These are phyloP conservation scores for Athene cunicularia DNA, from an alignment of 2,113 vertebrate genomes.

Conservation along the genomic window DNA sequence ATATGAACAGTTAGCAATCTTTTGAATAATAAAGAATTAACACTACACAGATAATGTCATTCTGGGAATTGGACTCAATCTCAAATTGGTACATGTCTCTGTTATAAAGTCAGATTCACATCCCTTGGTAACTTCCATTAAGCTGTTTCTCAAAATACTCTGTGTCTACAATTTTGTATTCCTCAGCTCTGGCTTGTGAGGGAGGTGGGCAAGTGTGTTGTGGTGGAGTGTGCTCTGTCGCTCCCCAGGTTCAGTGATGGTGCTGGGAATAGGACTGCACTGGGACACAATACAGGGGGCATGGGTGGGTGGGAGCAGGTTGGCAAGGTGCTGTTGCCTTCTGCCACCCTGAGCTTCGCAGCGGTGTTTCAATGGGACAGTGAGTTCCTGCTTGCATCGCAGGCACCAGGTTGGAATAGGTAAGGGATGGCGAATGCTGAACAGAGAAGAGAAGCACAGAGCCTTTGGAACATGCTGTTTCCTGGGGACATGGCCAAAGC, in stretches of 20 bases:
- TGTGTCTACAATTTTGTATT: neutral
- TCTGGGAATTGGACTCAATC: conserved; percentile 55
- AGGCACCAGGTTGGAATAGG: neutral
- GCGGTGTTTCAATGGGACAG: rapidly evolving
- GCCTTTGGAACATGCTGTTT: neutral
- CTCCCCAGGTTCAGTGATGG: neutral
- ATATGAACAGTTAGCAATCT: conserved; percentile 70
- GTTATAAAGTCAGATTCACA: conserved; percentile 22
- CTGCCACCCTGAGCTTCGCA: neutral
- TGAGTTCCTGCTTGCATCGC: rapidly evolving
- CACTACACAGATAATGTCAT: conserved; percentile 64
- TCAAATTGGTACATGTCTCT: conserved; percentile 56
- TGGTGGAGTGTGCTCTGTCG: neutral
- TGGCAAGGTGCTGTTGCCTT: neutral
- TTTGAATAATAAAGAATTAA: conserved; percentile 77
- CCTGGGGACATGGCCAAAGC: neutral
- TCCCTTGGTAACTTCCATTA: conserved; percentile 46
- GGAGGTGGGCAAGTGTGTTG: neutral
- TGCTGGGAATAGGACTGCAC: neutral
- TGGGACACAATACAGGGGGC: rapidly evolving
- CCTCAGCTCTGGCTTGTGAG: neutral
- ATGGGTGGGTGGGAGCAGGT: neutral
- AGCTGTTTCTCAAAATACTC: conserved; percentile 32
- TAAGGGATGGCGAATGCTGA: neutral
- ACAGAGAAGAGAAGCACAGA: neutral